These are phyloP conservation scores for Diplazon laetatorius DNA, from an alignment of 2,888 invertebrate genomes.

Conservation along the genomic window DNA sequence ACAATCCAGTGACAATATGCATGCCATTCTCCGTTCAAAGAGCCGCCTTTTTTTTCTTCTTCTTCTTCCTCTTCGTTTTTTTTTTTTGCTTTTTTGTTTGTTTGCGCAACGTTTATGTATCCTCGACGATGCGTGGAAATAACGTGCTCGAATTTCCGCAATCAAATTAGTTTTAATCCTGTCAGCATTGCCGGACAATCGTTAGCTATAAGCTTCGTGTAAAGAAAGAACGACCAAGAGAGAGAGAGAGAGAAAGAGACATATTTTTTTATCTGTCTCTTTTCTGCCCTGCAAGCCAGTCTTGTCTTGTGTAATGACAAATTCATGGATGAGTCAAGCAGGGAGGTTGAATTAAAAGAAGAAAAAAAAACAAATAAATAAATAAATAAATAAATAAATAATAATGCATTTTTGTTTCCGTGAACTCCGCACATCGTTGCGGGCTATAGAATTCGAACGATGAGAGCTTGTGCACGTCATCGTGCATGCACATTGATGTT, in stretches of 20 bases:
- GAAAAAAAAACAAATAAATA: not conserved
- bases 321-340: conserved; percentile 53
- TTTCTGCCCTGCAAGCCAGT: conserved; percentile 29
- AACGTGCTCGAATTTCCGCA: conserved; percentile 21
- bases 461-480: conserved; percentile 45
- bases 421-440: conserved; percentile 10
- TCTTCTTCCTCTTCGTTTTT: too few relatives aligned
- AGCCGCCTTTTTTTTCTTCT: not conserved
- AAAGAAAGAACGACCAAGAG: too few relatives aligned
- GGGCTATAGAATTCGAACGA: not conserved
- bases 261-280: too few relatives aligned
- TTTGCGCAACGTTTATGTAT: conserved; percentile 42
- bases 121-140: conserved; percentile 17
- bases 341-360: conserved; percentile 8
- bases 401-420: conserved; percentile 39
- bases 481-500: conserved; percentile 11
- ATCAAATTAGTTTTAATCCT: conserved; percentile 22
- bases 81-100: not conserved
- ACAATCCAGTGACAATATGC: conserved; percentile 40
- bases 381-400: conserved; percentile 14
- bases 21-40: conserved; percentile 16
- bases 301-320: conserved; percentile 34
- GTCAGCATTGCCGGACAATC: not conserved
- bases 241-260: not conserved
- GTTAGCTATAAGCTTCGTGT: too few relatives aligned